These are phyloP conservation scores for Brachionus rotundiformis DNA, from an alignment of 1,140 invertebrate genomes.

Conservation along the genomic window DNA sequence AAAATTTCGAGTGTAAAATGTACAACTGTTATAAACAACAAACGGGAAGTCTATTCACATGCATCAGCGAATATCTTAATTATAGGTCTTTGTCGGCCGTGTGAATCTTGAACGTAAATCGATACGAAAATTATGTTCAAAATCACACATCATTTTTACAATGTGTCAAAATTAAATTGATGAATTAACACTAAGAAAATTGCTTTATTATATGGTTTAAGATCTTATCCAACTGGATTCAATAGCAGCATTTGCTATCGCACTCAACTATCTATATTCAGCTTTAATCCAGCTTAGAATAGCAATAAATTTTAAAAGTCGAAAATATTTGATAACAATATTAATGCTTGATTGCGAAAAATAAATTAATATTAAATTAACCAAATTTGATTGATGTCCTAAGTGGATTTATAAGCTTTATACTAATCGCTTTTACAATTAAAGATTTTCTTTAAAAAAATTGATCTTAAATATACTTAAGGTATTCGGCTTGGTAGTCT, in stretches of 20 bases:
- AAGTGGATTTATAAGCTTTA: not conserved
- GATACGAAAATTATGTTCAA: constrained; percentile 26
- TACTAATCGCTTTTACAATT: not conserved
- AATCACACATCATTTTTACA: constrained; percentile 31
- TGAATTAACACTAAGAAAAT: not conserved
- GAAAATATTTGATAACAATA: not conserved
- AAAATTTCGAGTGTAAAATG: not conserved
- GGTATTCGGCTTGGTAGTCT: too few relatives aligned
- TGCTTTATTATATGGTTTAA: not conserved
- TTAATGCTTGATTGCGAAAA: not conserved
- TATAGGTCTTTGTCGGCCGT: constrained; percentile 9
- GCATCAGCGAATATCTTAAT: not conserved
- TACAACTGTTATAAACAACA: constrained; percentile 24
- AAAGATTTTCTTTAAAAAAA: not conserved
- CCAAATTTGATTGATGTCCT: not conserved
- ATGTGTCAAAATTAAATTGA: constrained; percentile 35
- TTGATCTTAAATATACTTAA: too few relatives aligned
- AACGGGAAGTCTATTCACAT: constrained; percentile 16
- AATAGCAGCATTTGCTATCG: not conserved
- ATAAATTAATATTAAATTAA: not conserved
- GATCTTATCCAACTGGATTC: not conserved
- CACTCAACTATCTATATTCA: not conserved
- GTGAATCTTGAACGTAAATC: constrained; percentile 6
- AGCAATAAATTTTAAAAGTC: not conserved
- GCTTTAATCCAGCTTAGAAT: not conserved